A percentile compares a stretch with the other conserved stretches of the same genome.
These are phyloP conservation scores for Drosophila anomelani DNA, from an alignment of 2,888 invertebrate species.

Conservation along the genomic window DNA sequence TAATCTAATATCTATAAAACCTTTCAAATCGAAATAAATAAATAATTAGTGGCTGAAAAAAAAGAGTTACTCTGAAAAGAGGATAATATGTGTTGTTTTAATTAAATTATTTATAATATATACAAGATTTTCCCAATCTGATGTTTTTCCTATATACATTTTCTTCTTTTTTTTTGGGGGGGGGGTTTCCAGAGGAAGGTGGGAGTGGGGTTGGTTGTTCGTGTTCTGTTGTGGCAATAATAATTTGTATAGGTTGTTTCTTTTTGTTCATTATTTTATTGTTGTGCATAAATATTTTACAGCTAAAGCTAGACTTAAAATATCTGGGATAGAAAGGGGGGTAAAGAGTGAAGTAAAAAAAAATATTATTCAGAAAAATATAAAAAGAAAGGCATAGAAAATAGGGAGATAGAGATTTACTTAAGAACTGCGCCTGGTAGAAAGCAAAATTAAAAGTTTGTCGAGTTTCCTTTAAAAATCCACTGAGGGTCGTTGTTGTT, in stretches of 20 bases:
- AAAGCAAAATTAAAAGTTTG: slow-evolving; percentile 43
- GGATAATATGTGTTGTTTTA: neutral
- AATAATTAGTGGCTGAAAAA: slow-evolving; percentile 2
- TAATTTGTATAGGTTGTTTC: slow-evolving; percentile 51
- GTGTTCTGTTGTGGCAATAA: slow-evolving; percentile 41
- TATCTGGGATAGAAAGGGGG: slow-evolving; percentile 36
- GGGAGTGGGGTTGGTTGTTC: slow-evolving; percentile 1
- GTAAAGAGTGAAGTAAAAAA: slow-evolving; percentile 17
- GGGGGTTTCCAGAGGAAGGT: neutral
- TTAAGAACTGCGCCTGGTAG: slow-evolving; percentile 51
- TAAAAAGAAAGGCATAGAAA: slow-evolving; percentile 14
- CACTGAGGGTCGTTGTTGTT: slow-evolving; percentile 33
- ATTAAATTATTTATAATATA: slow-evolving; percentile 8
- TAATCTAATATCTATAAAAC: neutral
- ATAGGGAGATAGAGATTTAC: slow-evolving; percentile 2
- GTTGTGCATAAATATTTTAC: slow-evolving; percentile 79
- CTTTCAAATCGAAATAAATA: neutral
- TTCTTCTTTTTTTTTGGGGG: neutral
- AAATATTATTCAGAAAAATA: slow-evolving; percentile 8
- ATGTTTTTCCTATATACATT: slow-evolving; percentile 7
- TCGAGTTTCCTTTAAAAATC: slow-evolving; percentile 17
- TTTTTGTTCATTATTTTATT: slow-evolving; percentile 70
- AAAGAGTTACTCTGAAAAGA: neutral
- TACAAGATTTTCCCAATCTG: slow-evolving; percentile 8
- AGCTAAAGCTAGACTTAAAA: slow-evolving; percentile 72